Conservation (phyloP, 2,888 invertebrate genomes). For the Trissolcus brochymenae region DNA sequence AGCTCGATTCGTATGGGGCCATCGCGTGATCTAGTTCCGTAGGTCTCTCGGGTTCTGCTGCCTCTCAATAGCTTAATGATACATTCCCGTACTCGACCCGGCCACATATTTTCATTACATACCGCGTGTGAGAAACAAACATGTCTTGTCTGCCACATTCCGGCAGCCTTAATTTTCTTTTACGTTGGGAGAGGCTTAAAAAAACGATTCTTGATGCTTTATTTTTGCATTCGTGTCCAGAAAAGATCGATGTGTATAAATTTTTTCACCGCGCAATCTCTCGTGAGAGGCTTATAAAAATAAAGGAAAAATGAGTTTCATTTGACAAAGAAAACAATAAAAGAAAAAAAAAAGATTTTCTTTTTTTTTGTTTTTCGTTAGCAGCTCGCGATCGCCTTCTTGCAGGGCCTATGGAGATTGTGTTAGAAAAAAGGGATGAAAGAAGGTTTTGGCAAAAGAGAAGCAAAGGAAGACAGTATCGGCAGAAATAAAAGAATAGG, state of each 20-base stretch:
- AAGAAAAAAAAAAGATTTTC: not conserved
- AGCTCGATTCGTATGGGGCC: conserved; percentile 35
- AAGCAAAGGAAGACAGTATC: conserved; percentile 52
- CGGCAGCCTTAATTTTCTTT: conserved; percentile 2
- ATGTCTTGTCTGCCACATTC: conserved; percentile 14
- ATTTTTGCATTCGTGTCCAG: no score
- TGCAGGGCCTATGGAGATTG: not conserved
- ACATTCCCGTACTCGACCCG: not conserved
- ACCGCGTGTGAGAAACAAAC: conserved; percentile 53
- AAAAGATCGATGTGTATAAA: no score
- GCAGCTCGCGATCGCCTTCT: no score
- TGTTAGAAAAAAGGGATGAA: conserved; percentile 18
- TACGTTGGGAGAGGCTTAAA: no score
- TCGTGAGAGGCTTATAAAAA: not conserved
- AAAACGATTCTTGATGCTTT: no score
- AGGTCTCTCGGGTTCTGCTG: conserved; percentile 23
- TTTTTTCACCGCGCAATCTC: not conserved
- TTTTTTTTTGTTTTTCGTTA: not conserved
- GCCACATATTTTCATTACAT: conserved; percentile 37
- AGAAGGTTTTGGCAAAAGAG: conserved; percentile 9
- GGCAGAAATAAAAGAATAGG: conserved; percentile 55
- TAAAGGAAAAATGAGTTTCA: not conserved
- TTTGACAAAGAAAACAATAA: not conserved
- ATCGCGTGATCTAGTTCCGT: conserved; percentile 56
- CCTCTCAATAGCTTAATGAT: conserved; percentile 56